phyloP scores from a whole-genome alignment of 2,888 invertebrate species.

The Scaptomyza tumidula region DNA sequence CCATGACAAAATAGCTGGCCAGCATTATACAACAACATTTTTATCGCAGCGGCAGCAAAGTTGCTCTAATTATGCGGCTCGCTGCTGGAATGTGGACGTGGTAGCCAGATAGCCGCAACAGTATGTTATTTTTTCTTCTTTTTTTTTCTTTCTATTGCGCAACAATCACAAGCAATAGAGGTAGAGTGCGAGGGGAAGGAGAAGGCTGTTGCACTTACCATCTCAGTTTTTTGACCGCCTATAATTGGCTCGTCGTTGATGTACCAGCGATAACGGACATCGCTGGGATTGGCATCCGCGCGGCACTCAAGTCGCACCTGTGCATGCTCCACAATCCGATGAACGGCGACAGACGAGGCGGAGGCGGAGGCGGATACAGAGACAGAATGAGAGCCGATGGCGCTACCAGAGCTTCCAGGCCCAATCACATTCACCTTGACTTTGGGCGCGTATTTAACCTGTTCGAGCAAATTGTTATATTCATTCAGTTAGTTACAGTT shows the following conservation, averaged over 20 bases:
- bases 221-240: conserved; percentile 92
- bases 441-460: conserved; percentile 96
- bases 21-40: conserved; percentile 70
- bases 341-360: conserved; percentile 65
- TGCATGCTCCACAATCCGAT: conserved; percentile 91
- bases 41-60: conserved; percentile 61
- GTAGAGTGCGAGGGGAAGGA: not conserved
- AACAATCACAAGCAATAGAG: conserved; percentile 7
- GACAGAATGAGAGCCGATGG: not conserved
- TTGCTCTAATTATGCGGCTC: conserved; percentile 75
- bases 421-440: conserved; percentile 89
- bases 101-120: conserved; percentile 15
- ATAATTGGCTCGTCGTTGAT: conserved; percentile 92
- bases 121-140: conserved; percentile 15
- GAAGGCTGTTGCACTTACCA: conserved; percentile 85
- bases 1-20: conserved; percentile 54
- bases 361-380: too few species aligned
- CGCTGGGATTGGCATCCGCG: conserved; percentile 95
- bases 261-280: conserved; percentile 94
- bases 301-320: conserved; percentile 93
- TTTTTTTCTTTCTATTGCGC: conserved; percentile 31
- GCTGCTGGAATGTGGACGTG: conserved; percentile 55
- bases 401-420: conserved; percentile 12
- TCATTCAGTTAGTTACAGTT: conserved; percentile 3
- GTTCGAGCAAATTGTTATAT: not conserved